These are phyloP conservation scores for Bombyx huttoni DNA, from an alignment of 2,888 invertebrate species.

Conservation along the genomic window DNA sequence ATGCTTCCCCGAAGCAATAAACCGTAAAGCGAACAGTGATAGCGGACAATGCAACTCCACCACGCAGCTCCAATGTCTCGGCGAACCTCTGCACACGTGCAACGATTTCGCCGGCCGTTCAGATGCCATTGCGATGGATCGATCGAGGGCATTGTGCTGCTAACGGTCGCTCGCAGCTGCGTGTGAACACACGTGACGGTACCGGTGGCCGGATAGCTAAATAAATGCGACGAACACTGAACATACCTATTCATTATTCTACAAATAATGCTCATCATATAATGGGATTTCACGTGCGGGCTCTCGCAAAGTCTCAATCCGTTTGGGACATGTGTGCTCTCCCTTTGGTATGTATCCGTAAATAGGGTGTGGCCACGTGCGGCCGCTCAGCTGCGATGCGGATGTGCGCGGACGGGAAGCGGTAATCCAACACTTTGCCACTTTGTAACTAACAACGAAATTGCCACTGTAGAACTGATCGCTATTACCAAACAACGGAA, in stretches of 20 bases:
- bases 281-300: conserved; percentile 71
- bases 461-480: conserved; percentile 17
- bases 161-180: conserved; percentile 72
- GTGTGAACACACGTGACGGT: conserved; percentile 61
- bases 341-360: conserved; percentile 67
- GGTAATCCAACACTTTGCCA: conserved; percentile 64
- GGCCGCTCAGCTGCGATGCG: conserved; percentile 68
- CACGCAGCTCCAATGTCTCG: conserved; percentile 44
- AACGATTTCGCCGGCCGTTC: conserved; percentile 61
- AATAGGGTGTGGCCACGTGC: conserved; percentile 72
- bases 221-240: conserved; percentile 59
- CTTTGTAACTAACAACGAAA: conserved; percentile 38
- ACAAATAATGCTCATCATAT: conserved; percentile 64
- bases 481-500: background rate
- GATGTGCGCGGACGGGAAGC: conserved; percentile 67
- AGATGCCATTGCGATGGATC: conserved; percentile 62
- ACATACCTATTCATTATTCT: conserved; percentile 67
- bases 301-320: conserved; percentile 67
- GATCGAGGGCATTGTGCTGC: conserved; percentile 71
- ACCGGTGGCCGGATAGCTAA: conserved; percentile 70
- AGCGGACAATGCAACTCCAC: conserved; percentile 51
- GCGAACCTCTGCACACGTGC: conserved; percentile 52
- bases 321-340: conserved; percentile 70
- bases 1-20: conserved; percentile 62
- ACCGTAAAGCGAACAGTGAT: conserved; percentile 31